Base-by-base conservation (phyloP, 2,888 invertebrate genomes). In the Drosophila vallismaia region DNA sequence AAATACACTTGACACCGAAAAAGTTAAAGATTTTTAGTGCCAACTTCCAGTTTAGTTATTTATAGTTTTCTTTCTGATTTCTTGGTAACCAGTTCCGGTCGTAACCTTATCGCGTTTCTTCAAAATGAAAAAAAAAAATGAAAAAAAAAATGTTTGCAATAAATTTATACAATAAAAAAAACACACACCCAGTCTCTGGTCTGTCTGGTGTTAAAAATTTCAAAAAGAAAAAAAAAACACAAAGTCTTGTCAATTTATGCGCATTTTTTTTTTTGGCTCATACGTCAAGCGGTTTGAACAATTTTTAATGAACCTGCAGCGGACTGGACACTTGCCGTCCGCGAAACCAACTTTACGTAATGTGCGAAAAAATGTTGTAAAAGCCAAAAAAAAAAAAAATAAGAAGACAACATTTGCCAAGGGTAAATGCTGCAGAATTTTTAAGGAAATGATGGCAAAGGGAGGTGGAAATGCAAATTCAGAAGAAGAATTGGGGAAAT, bases 21-120 rank as follows among this genome's bases (percentile, higher is more conserved):
- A 45, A 71, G 63, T 19, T 26, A 59, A 52, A 38, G 5, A 42
- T 42, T 42, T 14, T 14, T 42, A 24, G 69, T 33, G 42, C 31
- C 31, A 67, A 54, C 49, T 53, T 38, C 69, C 52, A 49, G 83
- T 80, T 60, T 60, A 57, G 14, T 19, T 19, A 7, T 42, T 9
- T 12, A 52, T 72, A 60, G 60, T 72, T 52, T 33, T 46, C 51
- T 46, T 57, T 67, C n/a, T 51, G 49, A 10, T 49, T 45, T 45
- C 60, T 53, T 48, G 71, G 55, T 66, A 62, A 67, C 45, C 76
- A 81, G 74, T 81, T 85, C 83, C 80, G 86, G 86, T 74, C 72
- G 67, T 51, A 64, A 62, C 50, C 68, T 75, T 77, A 86, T 86
- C 80, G 52, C 71, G 77, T 75, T 79, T 68, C 45, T 48, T n/a